Conservation (phyloP, 1,140 invertebrate species). For the Halictus rubicundus region DNA sequence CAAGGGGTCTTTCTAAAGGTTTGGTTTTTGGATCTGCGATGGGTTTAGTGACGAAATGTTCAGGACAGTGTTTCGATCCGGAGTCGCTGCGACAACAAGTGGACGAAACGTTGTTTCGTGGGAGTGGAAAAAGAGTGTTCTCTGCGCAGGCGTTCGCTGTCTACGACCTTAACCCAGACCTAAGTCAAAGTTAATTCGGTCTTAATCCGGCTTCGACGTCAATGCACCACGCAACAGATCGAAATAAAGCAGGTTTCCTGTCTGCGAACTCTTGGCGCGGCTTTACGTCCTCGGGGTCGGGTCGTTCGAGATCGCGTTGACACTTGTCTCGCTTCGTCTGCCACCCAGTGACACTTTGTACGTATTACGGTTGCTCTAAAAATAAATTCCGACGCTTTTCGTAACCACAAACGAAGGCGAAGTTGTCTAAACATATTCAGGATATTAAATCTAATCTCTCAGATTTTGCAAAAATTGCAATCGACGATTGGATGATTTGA, state of each 20-base stretch:
- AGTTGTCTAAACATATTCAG: too few species aligned
- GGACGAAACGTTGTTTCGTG: background rate
- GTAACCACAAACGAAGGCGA: too few species aligned
- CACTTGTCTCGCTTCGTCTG: background rate
- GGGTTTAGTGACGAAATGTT: too few species aligned
- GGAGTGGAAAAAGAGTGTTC: background rate
- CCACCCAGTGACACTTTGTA: too few species aligned
- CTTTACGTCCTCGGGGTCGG: background rate
- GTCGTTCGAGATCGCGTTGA: background rate
- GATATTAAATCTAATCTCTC: too few species aligned
- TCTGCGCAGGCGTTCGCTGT: constrained; percentile 14
- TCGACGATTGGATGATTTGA: too few species aligned
- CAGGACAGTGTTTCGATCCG: background rate
- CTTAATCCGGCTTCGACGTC: constrained; percentile 33
- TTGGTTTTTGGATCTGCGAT: too few species aligned
- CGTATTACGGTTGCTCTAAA: too few species aligned
- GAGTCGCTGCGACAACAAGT: background rate
- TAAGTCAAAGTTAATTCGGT: constrained; percentile 38
- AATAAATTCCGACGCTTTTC: too few species aligned
- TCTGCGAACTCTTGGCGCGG: background rate
- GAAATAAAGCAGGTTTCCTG: background rate
- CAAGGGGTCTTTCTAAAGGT: too few species aligned
- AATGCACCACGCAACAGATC: background rate
- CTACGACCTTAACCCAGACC: constrained; percentile 45
- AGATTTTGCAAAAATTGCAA: too few species aligned